Percentiles rank a stretch among this genome's conserved stretches.
Conservation (phyloP, 2,888 invertebrate genomes). For the Rosalia funebris region DNA sequence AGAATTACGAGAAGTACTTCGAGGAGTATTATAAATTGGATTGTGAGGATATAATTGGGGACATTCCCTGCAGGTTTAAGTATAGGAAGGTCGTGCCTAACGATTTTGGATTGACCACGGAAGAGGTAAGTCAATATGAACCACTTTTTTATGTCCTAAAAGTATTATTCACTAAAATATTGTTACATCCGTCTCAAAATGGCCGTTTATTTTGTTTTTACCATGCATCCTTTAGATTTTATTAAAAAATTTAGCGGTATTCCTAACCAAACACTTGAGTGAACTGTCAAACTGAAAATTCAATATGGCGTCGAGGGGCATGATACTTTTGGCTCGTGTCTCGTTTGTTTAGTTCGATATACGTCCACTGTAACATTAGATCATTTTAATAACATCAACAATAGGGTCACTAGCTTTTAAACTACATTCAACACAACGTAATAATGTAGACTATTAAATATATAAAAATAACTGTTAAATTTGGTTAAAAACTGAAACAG, state of each 20-base stretch:
- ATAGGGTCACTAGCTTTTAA: too few relatives aligned
- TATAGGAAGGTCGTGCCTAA: slow-evolving; percentile 91
- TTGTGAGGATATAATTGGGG: slow-evolving; percentile 95
- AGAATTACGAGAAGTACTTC: slow-evolving; percentile 85
- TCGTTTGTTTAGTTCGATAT: too few relatives aligned
- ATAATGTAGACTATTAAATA: too few relatives aligned
- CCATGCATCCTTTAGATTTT: neutral
- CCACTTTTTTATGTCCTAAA: neutral
- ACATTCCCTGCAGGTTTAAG: slow-evolving; percentile 90
- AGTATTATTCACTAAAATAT: neutral
- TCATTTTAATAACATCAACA: too few relatives aligned
- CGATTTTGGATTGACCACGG: slow-evolving; percentile 88
- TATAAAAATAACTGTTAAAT: too few relatives aligned
- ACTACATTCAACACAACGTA: too few relatives aligned
- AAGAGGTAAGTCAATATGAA: slow-evolving; percentile 75
- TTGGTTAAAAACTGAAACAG: too few relatives aligned
- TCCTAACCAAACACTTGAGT: neutral
- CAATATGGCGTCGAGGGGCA: too few relatives aligned
- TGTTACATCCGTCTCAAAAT: neutral
- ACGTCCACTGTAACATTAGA: too few relatives aligned
- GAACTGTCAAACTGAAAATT: neutral
- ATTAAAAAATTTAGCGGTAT: neutral
- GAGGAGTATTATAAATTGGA: slow-evolving; percentile 96
- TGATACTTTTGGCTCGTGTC: too few relatives aligned
- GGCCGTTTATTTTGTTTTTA: neutral